A percentile compares a stretch with the other conserved stretches of the same genome.
Conservation (phyloP, 2,888 invertebrate species). For the Brachylomia viminalis region DNA sequence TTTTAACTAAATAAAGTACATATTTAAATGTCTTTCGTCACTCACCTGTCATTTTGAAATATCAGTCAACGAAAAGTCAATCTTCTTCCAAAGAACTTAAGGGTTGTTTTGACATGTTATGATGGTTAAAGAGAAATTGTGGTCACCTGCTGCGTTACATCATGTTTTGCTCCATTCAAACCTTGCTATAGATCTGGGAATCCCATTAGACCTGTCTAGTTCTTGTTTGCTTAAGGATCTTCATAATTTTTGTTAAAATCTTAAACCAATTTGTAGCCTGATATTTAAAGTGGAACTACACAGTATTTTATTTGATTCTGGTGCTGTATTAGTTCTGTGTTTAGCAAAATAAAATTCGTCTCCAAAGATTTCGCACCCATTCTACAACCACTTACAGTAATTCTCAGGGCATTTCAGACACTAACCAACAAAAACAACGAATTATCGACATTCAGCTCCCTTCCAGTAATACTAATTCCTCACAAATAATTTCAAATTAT, state of each 20-base stretch:
- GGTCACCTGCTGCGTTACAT: slow-evolving; percentile 78
- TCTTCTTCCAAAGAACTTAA: slow-evolving; percentile 36
- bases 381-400: not conserved
- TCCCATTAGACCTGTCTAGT: slow-evolving; percentile 38
- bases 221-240: not conserved
- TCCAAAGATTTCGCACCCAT: not conserved
- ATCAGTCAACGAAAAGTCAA: slow-evolving; percentile 34
- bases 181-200: slow-evolving; percentile 56
- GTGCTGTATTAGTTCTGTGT: not conserved
- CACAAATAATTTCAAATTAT: not conserved
- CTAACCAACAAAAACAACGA: not conserved
- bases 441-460: no score
- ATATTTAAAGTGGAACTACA: not conserved
- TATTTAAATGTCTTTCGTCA: slow-evolving; percentile 41
- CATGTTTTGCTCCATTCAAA: slow-evolving; percentile 74
- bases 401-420: no score
- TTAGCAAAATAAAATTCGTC: not conserved
- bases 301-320: not conserved
- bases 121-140: slow-evolving; percentile 68
- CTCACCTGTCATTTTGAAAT: slow-evolving; percentile 65
- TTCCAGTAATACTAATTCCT: not conserved
- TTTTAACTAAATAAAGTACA: slow-evolving; percentile 21
- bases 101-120: slow-evolving; percentile 45
- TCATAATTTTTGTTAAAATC: not conserved
- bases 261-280: not conserved